A percentile compares a stretch with the other conserved stretches of the same genome.
Evolutionary conservation across 2,797 vertebrate genomes (phyloP).

Genomic region (Sebastolobus alascanus): DNA sequence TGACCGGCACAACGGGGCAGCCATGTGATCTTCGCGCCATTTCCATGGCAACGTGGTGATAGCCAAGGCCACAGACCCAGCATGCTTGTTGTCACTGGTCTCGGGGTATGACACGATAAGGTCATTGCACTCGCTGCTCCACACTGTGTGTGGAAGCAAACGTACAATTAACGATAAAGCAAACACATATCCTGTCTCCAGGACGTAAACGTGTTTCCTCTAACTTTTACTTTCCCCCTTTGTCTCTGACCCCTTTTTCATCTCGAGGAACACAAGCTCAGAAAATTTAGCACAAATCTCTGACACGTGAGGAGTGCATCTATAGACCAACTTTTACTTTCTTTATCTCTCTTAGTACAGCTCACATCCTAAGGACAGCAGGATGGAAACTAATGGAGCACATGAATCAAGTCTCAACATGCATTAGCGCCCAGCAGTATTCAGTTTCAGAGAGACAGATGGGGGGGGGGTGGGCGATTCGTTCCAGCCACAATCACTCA

Average conservation of each 20-base stretch:
- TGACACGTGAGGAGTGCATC: background rate
- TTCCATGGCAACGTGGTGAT: slow-evolving; percentile 27
- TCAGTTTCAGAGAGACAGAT: slow-evolving; percentile 76
- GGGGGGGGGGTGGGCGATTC: slow-evolving; percentile 31
- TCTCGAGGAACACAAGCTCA: background rate
- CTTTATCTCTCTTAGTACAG: background rate
- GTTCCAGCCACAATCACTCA: slow-evolving; percentile 64
- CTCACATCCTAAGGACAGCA: slow-evolving; percentile 11
- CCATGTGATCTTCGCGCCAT: slow-evolving; percentile 60
- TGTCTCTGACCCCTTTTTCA: background rate
- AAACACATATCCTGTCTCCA: background rate
- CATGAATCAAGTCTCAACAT: slow-evolving; percentile 63
- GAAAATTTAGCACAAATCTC: background rate
- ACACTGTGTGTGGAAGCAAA: slow-evolving; percentile 10
- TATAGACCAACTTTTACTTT: slow-evolving; percentile 17
- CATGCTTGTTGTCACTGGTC: slow-evolving; percentile 5
- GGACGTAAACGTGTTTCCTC: slow-evolving; percentile 10
- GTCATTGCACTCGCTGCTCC: slow-evolving; percentile 13
- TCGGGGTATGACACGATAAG: slow-evolving; percentile 10
- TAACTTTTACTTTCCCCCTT: background rate
- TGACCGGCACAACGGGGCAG: slow-evolving; percentile 53
- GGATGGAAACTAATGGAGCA: slow-evolving; percentile 58
- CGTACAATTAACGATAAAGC: slow-evolving; percentile 19
- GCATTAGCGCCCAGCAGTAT: slow-evolving; percentile 65
- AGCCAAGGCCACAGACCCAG: slow-evolving; percentile 8